Evolutionary conservation across 2,113 vertebrate genomes (phyloP).

Genomic region (Chionis minor): DNA sequence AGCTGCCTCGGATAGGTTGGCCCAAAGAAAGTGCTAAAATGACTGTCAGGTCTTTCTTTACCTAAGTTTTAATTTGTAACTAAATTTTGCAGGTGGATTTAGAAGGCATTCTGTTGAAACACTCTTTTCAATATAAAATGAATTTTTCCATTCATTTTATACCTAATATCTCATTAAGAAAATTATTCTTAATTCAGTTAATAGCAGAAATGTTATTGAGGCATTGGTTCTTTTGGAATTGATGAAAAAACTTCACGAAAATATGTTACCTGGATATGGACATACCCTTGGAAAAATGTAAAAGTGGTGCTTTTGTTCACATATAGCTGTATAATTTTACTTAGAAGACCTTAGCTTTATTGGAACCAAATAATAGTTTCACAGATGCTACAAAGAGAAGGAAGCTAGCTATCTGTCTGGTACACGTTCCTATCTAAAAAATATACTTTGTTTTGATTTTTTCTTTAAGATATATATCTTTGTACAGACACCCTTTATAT

Average conservation of each 20-base stretch:
- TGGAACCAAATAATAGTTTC: not conserved
- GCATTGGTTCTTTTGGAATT: not conserved
- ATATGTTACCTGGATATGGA: not conserved
- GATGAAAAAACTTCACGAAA: not conserved
- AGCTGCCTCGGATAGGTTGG: constrained; percentile 36
- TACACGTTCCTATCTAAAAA: not conserved
- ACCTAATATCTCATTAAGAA: not conserved
- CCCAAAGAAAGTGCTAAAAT: constrained; percentile 13
- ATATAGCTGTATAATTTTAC: not conserved
- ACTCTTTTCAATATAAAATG: not conserved
- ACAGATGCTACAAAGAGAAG: not conserved
- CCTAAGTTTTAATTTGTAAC: constrained; percentile 58
- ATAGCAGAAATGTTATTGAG: not conserved
- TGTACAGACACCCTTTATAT: not conserved
- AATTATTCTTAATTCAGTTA: not conserved
- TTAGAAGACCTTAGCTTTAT: not conserved
- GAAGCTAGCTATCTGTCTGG: not conserved
- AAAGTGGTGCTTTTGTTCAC: not conserved
- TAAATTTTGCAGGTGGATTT: constrained; percentile 35
- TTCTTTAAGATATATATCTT: not conserved
- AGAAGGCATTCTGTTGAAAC: not conserved
- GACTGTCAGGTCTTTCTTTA: not conserved
- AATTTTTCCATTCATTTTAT: not conserved
- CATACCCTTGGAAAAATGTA: not conserved
- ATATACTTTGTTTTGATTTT: not conserved